These are phyloP conservation scores for Palaemon carinicauda DNA, from an alignment of 1,140 invertebrate species.

Conservation along the genomic window DNA sequence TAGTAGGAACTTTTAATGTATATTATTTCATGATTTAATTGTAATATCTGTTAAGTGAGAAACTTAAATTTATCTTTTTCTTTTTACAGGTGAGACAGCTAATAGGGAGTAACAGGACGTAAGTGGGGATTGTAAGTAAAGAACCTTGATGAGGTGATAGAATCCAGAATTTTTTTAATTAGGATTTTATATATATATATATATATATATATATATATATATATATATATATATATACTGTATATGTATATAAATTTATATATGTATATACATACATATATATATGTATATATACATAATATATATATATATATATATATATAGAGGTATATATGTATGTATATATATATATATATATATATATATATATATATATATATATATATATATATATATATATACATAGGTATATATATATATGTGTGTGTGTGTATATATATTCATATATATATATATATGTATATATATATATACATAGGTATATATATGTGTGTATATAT, in stretches of 20 bases:
- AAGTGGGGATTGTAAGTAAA: no score
- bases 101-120: no score
- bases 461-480: not conserved
- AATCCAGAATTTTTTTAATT: not conserved
- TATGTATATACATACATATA: not conserved
- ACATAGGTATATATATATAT: not conserved
- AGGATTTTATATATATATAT: not conserved
- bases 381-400: not conserved
- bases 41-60: no score
- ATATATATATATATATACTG: not conserved
- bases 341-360: not conserved
- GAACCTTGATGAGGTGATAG: not conserved
- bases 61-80: no score
- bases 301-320: no score
- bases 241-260: not conserved
- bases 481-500: not conserved
- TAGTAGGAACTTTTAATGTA: no score
- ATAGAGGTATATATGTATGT: not conserved
- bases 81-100: no score
- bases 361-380: conserved; percentile 24
- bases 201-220: not conserved
- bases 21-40: no score
- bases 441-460: conserved; percentile 6
- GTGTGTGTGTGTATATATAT: no score
- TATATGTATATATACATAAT: not conserved